Conservation (phyloP, 2,888 invertebrate genomes). For the Thereva nobilitata region DNA sequence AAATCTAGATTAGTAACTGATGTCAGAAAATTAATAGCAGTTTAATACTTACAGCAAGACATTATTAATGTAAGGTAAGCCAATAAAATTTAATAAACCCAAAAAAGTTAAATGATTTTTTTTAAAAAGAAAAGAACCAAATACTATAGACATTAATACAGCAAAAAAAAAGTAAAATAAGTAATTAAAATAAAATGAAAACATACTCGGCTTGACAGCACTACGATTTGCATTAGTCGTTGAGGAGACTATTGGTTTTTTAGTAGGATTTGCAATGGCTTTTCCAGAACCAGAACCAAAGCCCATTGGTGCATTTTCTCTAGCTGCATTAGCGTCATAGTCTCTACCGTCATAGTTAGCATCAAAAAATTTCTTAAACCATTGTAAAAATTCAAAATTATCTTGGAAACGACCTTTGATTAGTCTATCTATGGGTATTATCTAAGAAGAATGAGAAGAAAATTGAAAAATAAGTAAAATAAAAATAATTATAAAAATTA, state of each 20-base stretch:
- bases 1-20: too few species aligned
- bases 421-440: conserved; percentile 64
- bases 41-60: too few species aligned
- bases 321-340: conserved; percentile 86
- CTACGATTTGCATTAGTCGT: conserved; percentile 52
- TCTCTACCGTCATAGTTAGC: conserved; percentile 96
- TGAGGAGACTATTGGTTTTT: conserved; percentile 38
- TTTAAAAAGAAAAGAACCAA: conserved; percentile 2
- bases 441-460: conserved; percentile 50
- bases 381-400: conserved; percentile 99
- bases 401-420: conserved; percentile 99
- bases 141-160: not conserved
- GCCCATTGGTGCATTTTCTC: conserved; percentile 86
- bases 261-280: conserved; percentile 47
- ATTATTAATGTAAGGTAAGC: too few species aligned
- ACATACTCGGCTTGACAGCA: conserved; percentile 45
- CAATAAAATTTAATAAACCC: too few species aligned
- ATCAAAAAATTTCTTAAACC: conserved; percentile 99
- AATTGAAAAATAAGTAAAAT: conserved; percentile 44
- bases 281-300: conserved; percentile 62
- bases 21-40: too few species aligned
- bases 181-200: conserved; percentile 29
- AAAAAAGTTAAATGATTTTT: not conserved
- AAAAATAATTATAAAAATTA: conserved; percentile 16
- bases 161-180: conserved; percentile 12